Base-by-base conservation (phyloP, 2,113 vertebrate species). In the Psephotus haematonotus region DNA sequence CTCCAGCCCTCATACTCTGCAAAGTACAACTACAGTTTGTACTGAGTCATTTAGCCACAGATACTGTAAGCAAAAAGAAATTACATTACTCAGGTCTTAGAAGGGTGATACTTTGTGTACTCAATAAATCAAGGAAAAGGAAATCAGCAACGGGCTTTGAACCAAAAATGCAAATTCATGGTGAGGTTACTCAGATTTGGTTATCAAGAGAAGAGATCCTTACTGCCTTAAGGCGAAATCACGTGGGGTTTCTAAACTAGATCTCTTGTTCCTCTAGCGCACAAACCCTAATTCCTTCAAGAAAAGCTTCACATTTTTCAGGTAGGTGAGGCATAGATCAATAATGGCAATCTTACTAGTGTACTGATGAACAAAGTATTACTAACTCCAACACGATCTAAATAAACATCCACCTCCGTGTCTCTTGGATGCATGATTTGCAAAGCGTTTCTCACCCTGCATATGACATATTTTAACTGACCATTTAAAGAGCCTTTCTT, bases 121-220 rank as follows among this genome's bases (percentile, higher is more conserved):
- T 64, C 74, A 68, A 12, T 81, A 89, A 91, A 86, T 89, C 52
- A 91, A 76, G 77, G 57, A 82, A 82, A 93, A 89, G 81, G 60
- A 95, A 95, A 92, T 84, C 77, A 87, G 77, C 74, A 79, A 18
- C 24, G 37, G 85, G 72, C 93, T 92, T 89, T 89, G 77, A 95
- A 89, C 39, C 93, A 93, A 95, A 95, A 89, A 77, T 80, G 74
- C 29, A 60, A 84, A 91, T 69, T 95, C 81, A 49, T 64, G 25
- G 57, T 57, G 87, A 82, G 43, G 35, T 60, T 89, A 33, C 53
- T 92, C 55, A 83, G 46, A 81, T 91, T 71, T 63, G 11, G 13
- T 89, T 87, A 82, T 89, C 91, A 69, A 43, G 24, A 83, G 37
- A 69, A 82, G 33, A 78, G 12, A 68, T 68, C 91, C 57, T 84